Evolutionary conservation across 2,113 vertebrate genomes (phyloP), one percentile per base, ranked within the genome.

Genomic region (Psittacara wagleri): DNA sequence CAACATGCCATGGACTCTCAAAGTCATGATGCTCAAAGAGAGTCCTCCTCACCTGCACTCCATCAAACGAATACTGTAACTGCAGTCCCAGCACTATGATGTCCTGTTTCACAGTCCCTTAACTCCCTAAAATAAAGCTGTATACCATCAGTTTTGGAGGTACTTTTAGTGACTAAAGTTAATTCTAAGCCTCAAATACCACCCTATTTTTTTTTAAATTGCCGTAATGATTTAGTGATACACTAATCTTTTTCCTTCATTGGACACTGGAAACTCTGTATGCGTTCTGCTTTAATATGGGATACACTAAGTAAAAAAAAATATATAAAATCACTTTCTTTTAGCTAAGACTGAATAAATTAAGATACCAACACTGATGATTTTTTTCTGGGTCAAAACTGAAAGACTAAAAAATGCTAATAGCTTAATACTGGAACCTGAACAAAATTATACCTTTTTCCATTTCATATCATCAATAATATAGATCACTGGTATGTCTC

Each of bases 401-500:
- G 0, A 79, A 91, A 69, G 9, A 46, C 11, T 77, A 28, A 48
- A 92, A 88, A 88, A 55, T 0, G 0, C 23, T 48, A 75, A 39
- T 3, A 93, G 22, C 29, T 51, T 66, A 64, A 39, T 16, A 59
- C 1, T 43, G 17, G 10, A 83, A 90, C 92, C 39, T 14, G 29
- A 83, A 46, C 15, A 77, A 68, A 89, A 80, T 35, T 9, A 33
- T 6, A 81, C 12, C 19, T 87, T 74, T 33, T 54, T 76, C 22
- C 37, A 49, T 86, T 66, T 79, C 33, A 12, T 48, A 81, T 51
- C 7, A 79, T 29, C 51, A 62, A 13, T 19, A 46, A 20, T 5
- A 13, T 2, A 46, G 37, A 82, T 13, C 11, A 83, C 3, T 35
- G 39, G 4, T 54, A 83, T 61, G 12, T 95, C 98, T 98, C 93